Base-by-base conservation (phyloP, 2,797 vertebrate species). In the Enteromius viviparus region DNA sequence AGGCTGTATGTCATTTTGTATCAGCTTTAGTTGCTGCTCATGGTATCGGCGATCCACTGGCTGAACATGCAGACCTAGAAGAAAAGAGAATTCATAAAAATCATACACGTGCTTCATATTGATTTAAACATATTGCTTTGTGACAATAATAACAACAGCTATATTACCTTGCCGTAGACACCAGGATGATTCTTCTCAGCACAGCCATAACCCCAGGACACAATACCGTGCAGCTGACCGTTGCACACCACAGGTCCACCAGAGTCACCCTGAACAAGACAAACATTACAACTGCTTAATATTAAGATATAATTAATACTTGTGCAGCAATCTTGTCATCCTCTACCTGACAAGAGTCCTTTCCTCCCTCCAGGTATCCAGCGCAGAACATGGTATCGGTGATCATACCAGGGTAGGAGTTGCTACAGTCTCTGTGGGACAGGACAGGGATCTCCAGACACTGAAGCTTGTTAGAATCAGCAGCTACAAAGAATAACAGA, bases 191-290 rank as follows among this genome's bases (percentile, higher is more conserved):
- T 32, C 49, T 84, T 71, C 87, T 85, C 81, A 78, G 92, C 94
- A 47, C 93, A 94, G 34, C 93, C 91, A 0, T 90, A 86, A 26
- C 92, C 92, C 93, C 93, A 94, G 51, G 93, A 94, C 68, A 94
- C 88, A 0, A 94, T 12, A 47, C 92, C 93, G 37, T 94, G 93
- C 29, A 94, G 91, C 19, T 83, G 0, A 14, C 89, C 84, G 0
- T 87, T 86, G 53, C 93, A 94, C 12, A 88, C 92, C 82, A 93
- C 91, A 0, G 93, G 93, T 12, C 93, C 93, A 14, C 93, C 93
- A 76, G 92, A 94, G 87, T 94, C 93, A 76, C 89, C 91, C 94
- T 93, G 80, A 42, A 42, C 26, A 72, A 23, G 15, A 77, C 3
- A 69, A 23, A 45, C 55, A 51, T 11, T 62, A 40, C 15, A 29